Evolutionary conservation across 2,113 vertebrate genomes (phyloP).

Genomic region (Passer domesticus): DNA sequence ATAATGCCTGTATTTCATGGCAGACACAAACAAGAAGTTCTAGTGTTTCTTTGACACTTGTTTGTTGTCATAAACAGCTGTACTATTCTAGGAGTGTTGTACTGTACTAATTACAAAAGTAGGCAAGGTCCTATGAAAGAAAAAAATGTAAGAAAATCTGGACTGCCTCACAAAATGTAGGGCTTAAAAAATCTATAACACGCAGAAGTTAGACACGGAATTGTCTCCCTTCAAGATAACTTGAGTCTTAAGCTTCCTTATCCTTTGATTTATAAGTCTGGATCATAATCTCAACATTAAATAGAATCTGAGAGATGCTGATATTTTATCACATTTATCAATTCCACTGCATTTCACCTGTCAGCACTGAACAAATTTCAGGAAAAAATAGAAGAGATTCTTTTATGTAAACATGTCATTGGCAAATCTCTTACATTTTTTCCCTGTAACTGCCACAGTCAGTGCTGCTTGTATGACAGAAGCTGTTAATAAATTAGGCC

Average conservation of each 20-base stretch:
- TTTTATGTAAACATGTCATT: neutral
- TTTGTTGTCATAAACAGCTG: neutral
- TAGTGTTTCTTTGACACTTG: neutral
- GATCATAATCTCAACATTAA: neutral
- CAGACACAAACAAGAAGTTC: neutral
- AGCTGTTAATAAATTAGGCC: conserved; percentile 71
- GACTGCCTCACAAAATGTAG: neutral
- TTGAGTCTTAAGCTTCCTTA: neutral
- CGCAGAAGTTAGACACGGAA: neutral
- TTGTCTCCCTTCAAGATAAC: neutral
- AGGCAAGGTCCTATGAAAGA: neutral
- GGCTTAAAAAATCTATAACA: neutral
- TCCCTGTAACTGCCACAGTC: neutral
- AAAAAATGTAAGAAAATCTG: neutral
- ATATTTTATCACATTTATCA: neutral
- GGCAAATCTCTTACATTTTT: neutral
- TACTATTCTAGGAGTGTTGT: neutral
- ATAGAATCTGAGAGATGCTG: neutral
- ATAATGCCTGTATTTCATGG: neutral
- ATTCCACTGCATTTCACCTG: neutral
- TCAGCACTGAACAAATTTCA: neutral
- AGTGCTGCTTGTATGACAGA: neutral
- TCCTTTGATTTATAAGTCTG: neutral
- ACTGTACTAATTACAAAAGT: neutral
- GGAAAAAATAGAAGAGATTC: neutral